Conservation (phyloP, 2,113 vertebrate genomes). For the Malaclemys terrapin region DNA sequence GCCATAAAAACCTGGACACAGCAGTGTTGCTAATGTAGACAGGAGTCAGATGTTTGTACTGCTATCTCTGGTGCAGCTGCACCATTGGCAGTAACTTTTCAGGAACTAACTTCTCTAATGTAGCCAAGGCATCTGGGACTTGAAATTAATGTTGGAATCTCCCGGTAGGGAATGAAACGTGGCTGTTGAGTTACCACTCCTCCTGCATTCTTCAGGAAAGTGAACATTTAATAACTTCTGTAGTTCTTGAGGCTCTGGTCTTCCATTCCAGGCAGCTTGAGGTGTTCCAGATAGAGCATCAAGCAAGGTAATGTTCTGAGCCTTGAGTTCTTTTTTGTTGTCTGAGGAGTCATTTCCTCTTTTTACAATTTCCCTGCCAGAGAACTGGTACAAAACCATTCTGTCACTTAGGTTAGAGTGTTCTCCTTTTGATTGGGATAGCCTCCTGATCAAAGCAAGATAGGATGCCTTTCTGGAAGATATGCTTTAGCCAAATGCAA, state of each 20-base stretch:
- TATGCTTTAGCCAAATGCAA: background rate
- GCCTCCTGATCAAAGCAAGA: background rate
- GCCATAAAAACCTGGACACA: background rate
- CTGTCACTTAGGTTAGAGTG: background rate
- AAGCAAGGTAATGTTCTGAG: background rate
- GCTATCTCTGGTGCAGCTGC: background rate
- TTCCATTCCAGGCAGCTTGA: background rate
- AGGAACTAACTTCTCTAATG: background rate
- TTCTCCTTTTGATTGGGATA: background rate
- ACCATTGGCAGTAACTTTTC: background rate
- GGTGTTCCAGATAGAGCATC: conserved; percentile 7
- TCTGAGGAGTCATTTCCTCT: background rate
- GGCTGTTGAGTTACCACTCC: background rate
- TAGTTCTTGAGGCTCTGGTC: background rate
- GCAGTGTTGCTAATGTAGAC: too few species aligned
- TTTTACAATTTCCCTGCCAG: background rate
- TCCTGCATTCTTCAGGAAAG: background rate
- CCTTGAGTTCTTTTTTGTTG: background rate
- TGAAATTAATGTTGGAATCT: background rate
- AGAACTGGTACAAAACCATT: background rate
- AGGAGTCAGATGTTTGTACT: too few species aligned
- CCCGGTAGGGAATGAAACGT: background rate
- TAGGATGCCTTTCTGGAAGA: background rate
- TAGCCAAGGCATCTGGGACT: accelerated
- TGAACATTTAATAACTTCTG: conserved; percentile 4